phyloP scores from a whole-genome alignment of 2,113 vertebrate species.

The Atlantisia rogersi region DNA sequence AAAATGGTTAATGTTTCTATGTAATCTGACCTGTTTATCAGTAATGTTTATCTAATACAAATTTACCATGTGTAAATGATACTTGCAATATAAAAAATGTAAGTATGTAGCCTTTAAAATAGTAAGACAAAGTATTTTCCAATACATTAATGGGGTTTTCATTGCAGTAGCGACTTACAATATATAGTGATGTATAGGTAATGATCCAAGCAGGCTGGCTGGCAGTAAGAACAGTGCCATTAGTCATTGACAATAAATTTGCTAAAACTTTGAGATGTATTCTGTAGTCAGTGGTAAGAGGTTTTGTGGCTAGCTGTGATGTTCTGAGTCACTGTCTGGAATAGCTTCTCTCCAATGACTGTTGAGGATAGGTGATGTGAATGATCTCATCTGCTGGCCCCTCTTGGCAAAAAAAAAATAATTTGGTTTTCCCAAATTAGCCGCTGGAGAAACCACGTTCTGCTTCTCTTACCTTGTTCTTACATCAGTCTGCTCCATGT shows the following conservation, averaged over 20 bases:
- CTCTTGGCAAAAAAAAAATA: not conserved
- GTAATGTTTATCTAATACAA: not conserved
- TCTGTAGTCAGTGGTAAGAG: not conserved
- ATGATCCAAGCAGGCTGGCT: not conserved
- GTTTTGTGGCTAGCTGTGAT: not conserved
- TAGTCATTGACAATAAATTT: not conserved
- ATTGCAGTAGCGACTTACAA: not conserved
- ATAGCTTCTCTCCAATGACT: not conserved
- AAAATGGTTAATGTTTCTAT: not conserved
- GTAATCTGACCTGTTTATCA: not conserved
- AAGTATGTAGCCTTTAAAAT: not conserved
- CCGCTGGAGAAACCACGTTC: not conserved
- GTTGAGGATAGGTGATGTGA: not conserved
- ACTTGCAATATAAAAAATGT: not conserved
- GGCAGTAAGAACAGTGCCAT: not conserved
- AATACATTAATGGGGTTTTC: not conserved
- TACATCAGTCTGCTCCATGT: not conserved
- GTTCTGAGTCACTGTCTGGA: not conserved
- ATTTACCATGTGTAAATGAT: not conserved
- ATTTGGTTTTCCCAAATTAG: not conserved
- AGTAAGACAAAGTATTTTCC: not conserved
- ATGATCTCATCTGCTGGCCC: not conserved
- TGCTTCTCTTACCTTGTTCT: not conserved
- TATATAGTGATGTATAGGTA: not conserved
- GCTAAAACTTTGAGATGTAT: not conserved